phyloP scores from a whole-genome alignment of 2,113 vertebrate species.

The Clarias macrocephalus region DNA sequence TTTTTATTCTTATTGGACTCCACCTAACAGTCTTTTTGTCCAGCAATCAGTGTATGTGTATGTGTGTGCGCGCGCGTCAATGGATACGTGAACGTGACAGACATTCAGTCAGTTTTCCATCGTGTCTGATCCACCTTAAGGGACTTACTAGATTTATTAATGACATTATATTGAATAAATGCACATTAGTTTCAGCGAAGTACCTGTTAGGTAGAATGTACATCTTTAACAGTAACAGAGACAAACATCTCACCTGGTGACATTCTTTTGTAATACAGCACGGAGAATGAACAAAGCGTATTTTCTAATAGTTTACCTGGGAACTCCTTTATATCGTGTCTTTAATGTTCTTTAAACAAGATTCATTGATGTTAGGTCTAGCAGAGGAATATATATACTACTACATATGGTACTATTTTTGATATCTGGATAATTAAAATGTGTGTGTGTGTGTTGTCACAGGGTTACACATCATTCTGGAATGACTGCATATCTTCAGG shows the following conservation, averaged over 20 bases:
- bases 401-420: neutral
- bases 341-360: neutral
- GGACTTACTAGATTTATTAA: neutral
- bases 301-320: neutral
- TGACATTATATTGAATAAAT: neutral
- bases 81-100: neutral
- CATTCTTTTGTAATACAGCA: neutral
- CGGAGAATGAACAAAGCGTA: neutral
- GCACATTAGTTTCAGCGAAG: neutral
- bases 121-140: neutral
- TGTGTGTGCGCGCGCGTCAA: neutral
- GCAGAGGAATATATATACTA: neutral
- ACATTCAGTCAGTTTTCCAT: neutral
- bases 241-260: neutral
- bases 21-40: neutral
- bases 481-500: conserved; percentile 99
- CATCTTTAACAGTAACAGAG: neutral
- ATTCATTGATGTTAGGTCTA: neutral
- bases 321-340: neutral
- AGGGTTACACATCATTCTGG: conserved; percentile 99
- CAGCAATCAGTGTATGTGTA: neutral
- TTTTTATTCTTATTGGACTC: neutral
- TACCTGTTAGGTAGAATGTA: neutral
- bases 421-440: neutral
- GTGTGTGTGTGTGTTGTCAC: conserved; percentile 16